Base-by-base conservation (phyloP, 2,113 vertebrate genomes). In the Melanotaenia duboulayi region DNA sequence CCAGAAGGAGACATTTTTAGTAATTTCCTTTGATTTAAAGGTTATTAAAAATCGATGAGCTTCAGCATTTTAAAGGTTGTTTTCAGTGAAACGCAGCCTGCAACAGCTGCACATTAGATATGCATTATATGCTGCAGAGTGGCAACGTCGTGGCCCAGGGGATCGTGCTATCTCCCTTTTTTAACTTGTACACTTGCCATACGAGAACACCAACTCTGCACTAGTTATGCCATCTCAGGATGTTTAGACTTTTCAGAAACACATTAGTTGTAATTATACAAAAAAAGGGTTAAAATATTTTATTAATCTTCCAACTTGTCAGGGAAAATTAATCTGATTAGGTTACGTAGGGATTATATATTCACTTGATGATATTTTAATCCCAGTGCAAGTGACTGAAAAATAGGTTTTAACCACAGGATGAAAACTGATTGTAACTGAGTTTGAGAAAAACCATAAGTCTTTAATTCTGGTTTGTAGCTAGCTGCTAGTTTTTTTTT, bases 41-140 rank as follows among this genome's bases (percentile, higher is more conserved):
- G 17, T 2, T 70, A 14, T 25, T 46, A 37, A 79, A 64, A 71
- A 70, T 70, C 8, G 14, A 55, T 40, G 16, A 10, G 10, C 11
- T 42, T 40, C 55, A 40, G 20, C 19, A 61, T 39, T 24, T 44
- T 48, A 63, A 48, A 68, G 37, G 32, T 16, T 49, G 20, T 22
- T 68, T 68, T 54, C 58, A 78, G 25, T 71, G 25, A 55, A 62
- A 67, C 0, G 1, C 61, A 59, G 59, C 22, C 46, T 5, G 32
- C 67, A 68, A 77, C 55, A 69, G 67, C 25, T 46, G 40, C 28
- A 42, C 24, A 63, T 77, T 44, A 49, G 54, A 12, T 50, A 77
- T 65, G 48, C 54, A 67, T 65, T 65, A n/a, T 52, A 54, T 54
- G 64, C 72, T 76, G 73, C 46, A 59, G 60, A 61, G 73, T n/a